phyloP scores from a whole-genome alignment of 2,113 vertebrate species.

The Epinephelus moara region DNA sequence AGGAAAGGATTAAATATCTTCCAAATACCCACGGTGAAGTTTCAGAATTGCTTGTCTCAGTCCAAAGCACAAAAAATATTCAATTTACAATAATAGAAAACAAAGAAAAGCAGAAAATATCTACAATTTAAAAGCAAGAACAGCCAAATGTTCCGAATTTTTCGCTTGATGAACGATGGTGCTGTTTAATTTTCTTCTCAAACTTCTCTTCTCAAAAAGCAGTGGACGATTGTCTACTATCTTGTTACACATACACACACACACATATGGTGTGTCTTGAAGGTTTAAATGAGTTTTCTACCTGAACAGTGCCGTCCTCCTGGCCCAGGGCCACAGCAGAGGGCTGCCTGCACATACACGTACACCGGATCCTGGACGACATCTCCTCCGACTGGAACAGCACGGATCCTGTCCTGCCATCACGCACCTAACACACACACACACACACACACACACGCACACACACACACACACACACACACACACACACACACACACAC shows the following conservation, averaged over 20 bases:
- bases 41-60: too few species aligned
- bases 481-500: slow-evolving; percentile 16
- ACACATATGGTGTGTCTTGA: background rate
- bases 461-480: background rate
- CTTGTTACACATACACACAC: background rate
- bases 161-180: too few species aligned
- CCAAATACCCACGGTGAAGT: too few species aligned
- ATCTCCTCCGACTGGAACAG: slow-evolving; percentile 86
- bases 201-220: too few species aligned
- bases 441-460: background rate
- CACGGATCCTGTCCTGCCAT: slow-evolving; percentile 84
- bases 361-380: slow-evolving; percentile 87
- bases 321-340: slow-evolving; percentile 86
- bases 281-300: slow-evolving; percentile 67
- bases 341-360: slow-evolving; percentile 85
- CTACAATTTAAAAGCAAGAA: too few species aligned
- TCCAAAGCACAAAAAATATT: too few species aligned
- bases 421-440: slow-evolving; percentile 85
- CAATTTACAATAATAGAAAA: too few species aligned
- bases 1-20: too few species aligned
- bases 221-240: too few species aligned
- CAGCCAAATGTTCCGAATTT: too few species aligned
- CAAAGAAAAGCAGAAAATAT: too few species aligned
- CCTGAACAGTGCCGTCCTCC: slow-evolving; percentile 89
- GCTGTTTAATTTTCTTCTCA: too few species aligned